phyloP scores from a whole-genome alignment of 2,113 vertebrate species.

The Semicossyphus pulcher region DNA sequence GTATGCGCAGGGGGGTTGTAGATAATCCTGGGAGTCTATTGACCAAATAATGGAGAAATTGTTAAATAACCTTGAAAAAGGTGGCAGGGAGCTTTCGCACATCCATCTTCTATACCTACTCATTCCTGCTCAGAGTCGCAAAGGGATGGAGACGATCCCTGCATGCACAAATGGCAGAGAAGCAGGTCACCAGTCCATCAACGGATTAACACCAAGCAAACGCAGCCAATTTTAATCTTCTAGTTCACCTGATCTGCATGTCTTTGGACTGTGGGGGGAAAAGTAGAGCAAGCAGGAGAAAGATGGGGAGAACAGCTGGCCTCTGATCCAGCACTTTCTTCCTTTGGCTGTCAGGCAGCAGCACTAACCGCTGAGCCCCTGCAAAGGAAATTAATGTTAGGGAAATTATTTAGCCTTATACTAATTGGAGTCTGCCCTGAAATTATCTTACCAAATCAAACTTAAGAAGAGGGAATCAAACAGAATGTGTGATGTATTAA shows the following conservation, averaged over 20 bases:
- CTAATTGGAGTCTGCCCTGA: conserved; percentile 25
- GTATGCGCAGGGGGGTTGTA: conserved; percentile 31
- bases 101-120: conserved; percentile 26
- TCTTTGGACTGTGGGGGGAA: conserved; percentile 16
- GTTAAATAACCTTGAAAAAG: conserved; percentile 65
- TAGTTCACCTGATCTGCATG: conserved; percentile 28
- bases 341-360: conserved; percentile 3
- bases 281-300: conserved; percentile 7
- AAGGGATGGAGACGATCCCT: conserved; percentile 18
- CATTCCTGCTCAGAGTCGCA: conserved; percentile 40
- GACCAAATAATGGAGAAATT: conserved; percentile 45
- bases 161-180: conserved; percentile 39
- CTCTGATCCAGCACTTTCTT: not conserved
- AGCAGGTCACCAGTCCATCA: conserved; percentile 53
- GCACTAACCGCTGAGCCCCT: not conserved
- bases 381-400: conserved; percentile 1
- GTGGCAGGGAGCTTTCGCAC: conserved; percentile 28
- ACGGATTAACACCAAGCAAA: conserved; percentile 47
- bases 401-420: conserved; percentile 27
- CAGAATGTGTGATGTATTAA: conserved; percentile 12
- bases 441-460: conserved; percentile 37
- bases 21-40: conserved; percentile 45
- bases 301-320: not conserved
- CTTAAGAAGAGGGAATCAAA: conserved; percentile 1
- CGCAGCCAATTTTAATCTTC: conserved; percentile 43